Evolutionary conservation across 2,797 vertebrate species (phyloP).

Genomic region (Acanthurus leucopareius): DNA sequence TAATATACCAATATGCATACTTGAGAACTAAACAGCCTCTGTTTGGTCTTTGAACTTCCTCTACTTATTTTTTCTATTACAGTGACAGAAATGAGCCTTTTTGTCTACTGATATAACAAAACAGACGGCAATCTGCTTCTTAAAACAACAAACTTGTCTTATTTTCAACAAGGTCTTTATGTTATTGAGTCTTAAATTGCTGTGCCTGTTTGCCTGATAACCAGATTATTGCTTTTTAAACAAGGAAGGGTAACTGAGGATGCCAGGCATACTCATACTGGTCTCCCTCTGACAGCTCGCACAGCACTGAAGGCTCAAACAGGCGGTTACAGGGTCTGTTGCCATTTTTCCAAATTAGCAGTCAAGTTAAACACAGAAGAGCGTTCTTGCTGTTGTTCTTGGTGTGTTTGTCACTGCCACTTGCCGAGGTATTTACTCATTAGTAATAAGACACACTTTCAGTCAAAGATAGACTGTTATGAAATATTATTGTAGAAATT

Average conservation of each 20-base stretch:
- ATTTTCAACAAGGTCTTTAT: constrained; percentile 25
- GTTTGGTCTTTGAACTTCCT: constrained; percentile 2
- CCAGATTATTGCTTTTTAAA: constrained; percentile 53
- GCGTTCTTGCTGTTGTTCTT: background rate
- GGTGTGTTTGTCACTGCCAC: background rate
- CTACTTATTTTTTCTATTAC: background rate
- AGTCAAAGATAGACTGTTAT: background rate
- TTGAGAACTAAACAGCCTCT: background rate
- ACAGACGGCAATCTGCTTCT: constrained; percentile 2
- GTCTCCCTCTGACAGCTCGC: constrained; percentile 35
- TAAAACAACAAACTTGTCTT: constrained; percentile 19
- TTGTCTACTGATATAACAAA: background rate
- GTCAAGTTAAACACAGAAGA: background rate
- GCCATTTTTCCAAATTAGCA: constrained; percentile 4
- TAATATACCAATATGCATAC: no score
- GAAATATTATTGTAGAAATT: no score
- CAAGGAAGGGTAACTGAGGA: constrained; percentile 39
- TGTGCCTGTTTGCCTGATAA: constrained; percentile 12
- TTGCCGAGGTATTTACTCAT: background rate
- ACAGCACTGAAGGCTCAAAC: constrained; percentile 19
- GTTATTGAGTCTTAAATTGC: constrained; percentile 12
- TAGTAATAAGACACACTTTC: background rate
- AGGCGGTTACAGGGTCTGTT: constrained; percentile 16
- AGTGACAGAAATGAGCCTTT: background rate
- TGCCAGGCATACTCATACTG: background rate